phyloP scores from a whole-genome alignment of 2,113 vertebrate species.

The Alectura lathami region DNA sequence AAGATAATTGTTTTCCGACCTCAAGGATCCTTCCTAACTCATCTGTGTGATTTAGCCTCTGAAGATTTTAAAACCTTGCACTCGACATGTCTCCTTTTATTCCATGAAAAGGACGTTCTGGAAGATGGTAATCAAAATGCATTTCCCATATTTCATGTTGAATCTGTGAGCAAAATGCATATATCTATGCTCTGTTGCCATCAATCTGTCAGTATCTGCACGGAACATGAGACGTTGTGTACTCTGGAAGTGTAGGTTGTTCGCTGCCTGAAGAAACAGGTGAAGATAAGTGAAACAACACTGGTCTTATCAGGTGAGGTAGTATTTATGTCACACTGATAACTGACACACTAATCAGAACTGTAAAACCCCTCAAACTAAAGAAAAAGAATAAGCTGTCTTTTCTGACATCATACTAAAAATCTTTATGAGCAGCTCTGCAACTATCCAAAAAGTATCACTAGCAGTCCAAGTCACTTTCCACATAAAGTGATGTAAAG shows the following conservation, averaged over 20 bases:
- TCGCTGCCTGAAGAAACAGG: not conserved
- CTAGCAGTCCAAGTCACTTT: not conserved
- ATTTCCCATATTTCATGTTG: not conserved
- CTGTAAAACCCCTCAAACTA: not conserved
- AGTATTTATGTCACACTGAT: not conserved
- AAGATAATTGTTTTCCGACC: not conserved
- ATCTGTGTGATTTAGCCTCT: not conserved
- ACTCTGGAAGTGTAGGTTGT: not conserved
- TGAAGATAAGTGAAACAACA: not conserved
- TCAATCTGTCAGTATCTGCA: not conserved
- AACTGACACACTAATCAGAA: not conserved
- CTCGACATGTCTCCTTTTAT: not conserved
- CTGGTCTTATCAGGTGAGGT: not conserved
- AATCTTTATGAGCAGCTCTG: not conserved
- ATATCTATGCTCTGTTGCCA: not conserved
- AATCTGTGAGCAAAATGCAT: not conserved
- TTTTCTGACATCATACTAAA: not conserved
- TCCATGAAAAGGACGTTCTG: not conserved
- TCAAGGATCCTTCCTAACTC: not conserved
- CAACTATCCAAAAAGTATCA: not conserved
- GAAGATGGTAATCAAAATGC: not conserved
- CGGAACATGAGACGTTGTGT: not conserved
- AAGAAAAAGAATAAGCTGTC: not conserved
- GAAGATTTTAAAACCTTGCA: not conserved
- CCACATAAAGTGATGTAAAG: not conserved